Evolutionary conservation across 2,797 vertebrate genomes (phyloP), one percentile per base, ranked within the genome.

Genomic region (Cyprinodon diabolis): DNA sequence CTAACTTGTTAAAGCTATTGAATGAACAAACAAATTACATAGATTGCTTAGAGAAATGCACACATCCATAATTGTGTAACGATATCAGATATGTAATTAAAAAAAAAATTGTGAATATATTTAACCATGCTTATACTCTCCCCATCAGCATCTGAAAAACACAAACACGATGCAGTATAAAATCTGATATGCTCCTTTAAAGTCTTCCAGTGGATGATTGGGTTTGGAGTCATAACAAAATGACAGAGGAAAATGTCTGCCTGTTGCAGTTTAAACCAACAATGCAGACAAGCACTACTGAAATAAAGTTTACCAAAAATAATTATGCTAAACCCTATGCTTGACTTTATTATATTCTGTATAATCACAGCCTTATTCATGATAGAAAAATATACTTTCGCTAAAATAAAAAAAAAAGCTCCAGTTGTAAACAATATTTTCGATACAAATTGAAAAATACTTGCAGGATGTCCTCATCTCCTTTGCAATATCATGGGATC

Each of bases 401-500:
- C 17, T 9, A 48, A 48, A 12, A 48, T 48, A 2, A 48, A 43
- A 43, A 40, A 40, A 40, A 43, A 43, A 43, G 7, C 40, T 43
- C 7, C 40, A 43, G 40, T 43, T 43, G 40, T 43, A 43, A 43
- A 43, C 7, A 47, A 66, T 23, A 23, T 12, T n/a, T 9, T 0
- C 30, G 49, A 54, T 8, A 60, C 35, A 76, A 81, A 75, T 80
- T n/a, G 74, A 70, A 79, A 82, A 52, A 72, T 57, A 4, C 58
- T 45, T 45, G 8, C 47, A 30, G 69, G 55, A 67, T 74, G 72
- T 83, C 60, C 51, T 75, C 35, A 65, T 81, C 80, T 80, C 76
- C 79, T 48, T 76, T 35, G 35, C 3, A 3, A 30, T 69, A 72
- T 60, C 71, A 84, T 77, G 75, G 80, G 69, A 79, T 84, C 73